These are phyloP conservation scores for Brachyalestes nurse DNA, from an alignment of 2,797 vertebrate species.

Conservation along the genomic window DNA sequence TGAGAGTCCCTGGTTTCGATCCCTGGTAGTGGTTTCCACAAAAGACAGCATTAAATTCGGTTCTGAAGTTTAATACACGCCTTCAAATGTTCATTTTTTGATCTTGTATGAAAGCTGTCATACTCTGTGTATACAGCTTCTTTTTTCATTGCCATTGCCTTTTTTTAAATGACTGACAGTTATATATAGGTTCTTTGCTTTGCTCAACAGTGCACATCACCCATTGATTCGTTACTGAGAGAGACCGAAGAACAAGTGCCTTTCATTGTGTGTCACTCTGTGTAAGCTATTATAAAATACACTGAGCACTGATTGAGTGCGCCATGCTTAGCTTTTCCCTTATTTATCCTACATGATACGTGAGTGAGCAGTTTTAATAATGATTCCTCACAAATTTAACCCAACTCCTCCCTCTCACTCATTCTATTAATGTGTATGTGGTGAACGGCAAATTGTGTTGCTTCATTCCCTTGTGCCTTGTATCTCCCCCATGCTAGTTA, in stretches of 20 bases:
- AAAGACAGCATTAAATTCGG: background rate
- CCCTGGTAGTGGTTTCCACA: no score
- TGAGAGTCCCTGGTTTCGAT: background rate
- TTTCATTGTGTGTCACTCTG: background rate
- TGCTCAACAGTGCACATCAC: background rate
- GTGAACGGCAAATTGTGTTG: background rate
- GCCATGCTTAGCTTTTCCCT: background rate
- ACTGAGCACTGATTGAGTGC: background rate
- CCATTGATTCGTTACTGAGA: background rate
- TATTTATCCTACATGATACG: background rate
- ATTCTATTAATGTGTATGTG: background rate
- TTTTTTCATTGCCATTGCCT: slow-evolving; percentile 1
- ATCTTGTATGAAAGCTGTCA: background rate
- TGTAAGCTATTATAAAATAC: background rate
- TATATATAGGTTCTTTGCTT: background rate
- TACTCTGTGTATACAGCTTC: background rate
- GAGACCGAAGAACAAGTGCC: background rate
- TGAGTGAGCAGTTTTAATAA: background rate
- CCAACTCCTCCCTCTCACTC: background rate
- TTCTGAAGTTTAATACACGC: background rate
- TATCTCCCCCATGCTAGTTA: background rate
- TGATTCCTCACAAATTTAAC: background rate
- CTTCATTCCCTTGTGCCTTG: background rate
- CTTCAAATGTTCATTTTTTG: no score
- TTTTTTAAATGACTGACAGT: background rate